Evolutionary conservation across 2,797 vertebrate genomes (phyloP), one percentile per base, ranked within the genome.

Genomic region (Vespertilio murinus): DNA sequence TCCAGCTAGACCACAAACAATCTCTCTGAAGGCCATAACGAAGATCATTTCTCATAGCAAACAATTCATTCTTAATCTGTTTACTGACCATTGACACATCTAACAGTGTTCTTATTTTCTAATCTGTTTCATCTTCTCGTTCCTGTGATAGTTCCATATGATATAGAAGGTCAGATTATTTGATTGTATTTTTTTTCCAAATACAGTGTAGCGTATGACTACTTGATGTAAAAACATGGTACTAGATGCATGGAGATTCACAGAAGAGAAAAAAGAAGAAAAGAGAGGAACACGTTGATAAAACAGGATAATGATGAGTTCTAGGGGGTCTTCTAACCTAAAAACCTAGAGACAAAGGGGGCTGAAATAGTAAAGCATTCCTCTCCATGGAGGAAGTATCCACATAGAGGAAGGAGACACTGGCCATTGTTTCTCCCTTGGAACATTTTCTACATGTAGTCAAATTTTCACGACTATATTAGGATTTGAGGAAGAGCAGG

Each of bases 391-490:
- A 61, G 52, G 61, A 91, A 78, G 80, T 61, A 47, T 42, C 23
- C 56, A 73, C 33, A 59, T 1, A 56, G 23, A 91, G 70, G 56
- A 88, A 86, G 54, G 69, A 80, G n/a, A 71, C 7, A n/a, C 30
- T 91, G 71, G 64, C 85, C 74, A 69, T 91, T 89, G 81, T 71
- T 87, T 92, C 75, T 65, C 20, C 42, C 69, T 91, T 52, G n/a
- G n/a, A 94, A 79, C 20, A 54, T 56, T 70, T 45, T 69, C 30
- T 59, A 77, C 16, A 40, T 52, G 59, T 20, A 94, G 87, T 90
- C 86, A 90, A 82, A 90, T 92, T 92, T 90, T 82, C 71, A 69
- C 42, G 35, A 49, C 84, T 93, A 93, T 88, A 80, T 75, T 67
- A 95, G 77, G 73, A 87, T 74, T 92, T 81, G 59, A 54, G 91